phyloP scores from a whole-genome alignment of 2,888 invertebrate genomes.

The Anthophora plumipes region DNA sequence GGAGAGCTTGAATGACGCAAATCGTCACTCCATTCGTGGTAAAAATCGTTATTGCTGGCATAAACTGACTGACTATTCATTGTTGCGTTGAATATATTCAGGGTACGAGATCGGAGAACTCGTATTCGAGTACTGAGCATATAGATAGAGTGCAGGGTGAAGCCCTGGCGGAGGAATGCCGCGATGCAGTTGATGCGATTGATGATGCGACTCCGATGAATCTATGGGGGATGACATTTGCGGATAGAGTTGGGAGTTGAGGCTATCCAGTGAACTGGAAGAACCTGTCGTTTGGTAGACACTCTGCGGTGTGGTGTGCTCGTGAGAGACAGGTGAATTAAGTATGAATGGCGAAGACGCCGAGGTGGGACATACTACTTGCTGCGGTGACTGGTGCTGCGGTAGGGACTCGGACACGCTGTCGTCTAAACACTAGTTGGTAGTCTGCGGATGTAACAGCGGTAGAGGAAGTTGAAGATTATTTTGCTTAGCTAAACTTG shows the following conservation, averaged over 20 bases:
- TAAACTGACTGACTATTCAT: conserved; percentile 70
- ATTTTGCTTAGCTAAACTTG: conserved; percentile 83
- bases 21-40: conserved; percentile 39
- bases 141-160: conserved; percentile 83
- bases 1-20: neutral
- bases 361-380: conserved; percentile 79
- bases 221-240: conserved; percentile 75
- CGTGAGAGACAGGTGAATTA: conserved; percentile 74
- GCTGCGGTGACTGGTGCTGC: conserved; percentile 73
- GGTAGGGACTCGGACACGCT: conserved; percentile 79
- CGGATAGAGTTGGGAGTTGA: conserved; percentile 74
- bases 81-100: conserved; percentile 83
- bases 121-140: conserved; percentile 83
- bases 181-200: conserved; percentile 76
- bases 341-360: conserved; percentile 76
- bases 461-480: conserved; percentile 84
- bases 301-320: conserved; percentile 79
- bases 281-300: conserved; percentile 81
- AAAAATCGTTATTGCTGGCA: conserved; percentile 68
- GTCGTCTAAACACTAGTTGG: conserved; percentile 84
- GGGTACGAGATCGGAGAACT: conserved; percentile 81
- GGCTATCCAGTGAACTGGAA: conserved; percentile 71
- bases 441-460: conserved; percentile 83
- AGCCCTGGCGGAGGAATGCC: conserved; percentile 80
- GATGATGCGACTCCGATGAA: conserved; percentile 71